Conservation (phyloP, 2,888 invertebrate genomes). For the Blastobasis adustella region DNA sequence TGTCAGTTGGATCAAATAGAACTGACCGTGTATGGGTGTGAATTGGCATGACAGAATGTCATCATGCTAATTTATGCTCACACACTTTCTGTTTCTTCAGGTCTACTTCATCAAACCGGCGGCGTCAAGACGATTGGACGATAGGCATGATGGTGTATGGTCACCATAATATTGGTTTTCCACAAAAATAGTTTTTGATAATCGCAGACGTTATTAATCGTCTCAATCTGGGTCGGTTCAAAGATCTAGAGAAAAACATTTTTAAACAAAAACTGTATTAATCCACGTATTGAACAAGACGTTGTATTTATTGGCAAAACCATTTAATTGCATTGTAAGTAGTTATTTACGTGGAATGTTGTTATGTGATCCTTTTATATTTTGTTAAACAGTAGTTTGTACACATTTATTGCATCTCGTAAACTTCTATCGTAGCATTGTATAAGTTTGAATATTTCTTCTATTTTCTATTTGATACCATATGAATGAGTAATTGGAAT, state of each 20-base stretch:
- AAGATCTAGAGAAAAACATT: constrained; percentile 37
- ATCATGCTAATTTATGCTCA: too few species aligned
- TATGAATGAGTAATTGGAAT: constrained; percentile 17
- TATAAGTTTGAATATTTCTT: constrained; percentile 10
- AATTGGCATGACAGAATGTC: too few species aligned
- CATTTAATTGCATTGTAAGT: constrained; percentile 29
- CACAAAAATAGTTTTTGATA: too few species aligned
- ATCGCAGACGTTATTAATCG: too few species aligned
- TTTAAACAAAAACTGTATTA: constrained; percentile 24
- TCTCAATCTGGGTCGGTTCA: neutral
- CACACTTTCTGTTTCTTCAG: too few species aligned
- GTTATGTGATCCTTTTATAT: constrained; percentile 20
- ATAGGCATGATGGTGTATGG: too few species aligned
- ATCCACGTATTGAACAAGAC: constrained; percentile 15
- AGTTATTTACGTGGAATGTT: constrained; percentile 9
- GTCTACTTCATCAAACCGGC: too few species aligned
- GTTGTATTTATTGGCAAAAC: constrained; percentile 69
- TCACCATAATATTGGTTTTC: too few species aligned
- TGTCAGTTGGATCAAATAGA: too few species aligned
- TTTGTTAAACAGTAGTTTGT: constrained; percentile 25
- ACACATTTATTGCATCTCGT: constrained; percentile 27
- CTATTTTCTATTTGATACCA: constrained; percentile 26
- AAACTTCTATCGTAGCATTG: constrained; percentile 21
- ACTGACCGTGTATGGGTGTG: too few species aligned
- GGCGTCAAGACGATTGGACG: too few species aligned